A percentile compares a stretch with the other conserved stretches of the same genome.
Evolutionary conservation across 1,140 invertebrate genomes (phyloP).

Genomic region (Drosophila jambulina): DNA sequence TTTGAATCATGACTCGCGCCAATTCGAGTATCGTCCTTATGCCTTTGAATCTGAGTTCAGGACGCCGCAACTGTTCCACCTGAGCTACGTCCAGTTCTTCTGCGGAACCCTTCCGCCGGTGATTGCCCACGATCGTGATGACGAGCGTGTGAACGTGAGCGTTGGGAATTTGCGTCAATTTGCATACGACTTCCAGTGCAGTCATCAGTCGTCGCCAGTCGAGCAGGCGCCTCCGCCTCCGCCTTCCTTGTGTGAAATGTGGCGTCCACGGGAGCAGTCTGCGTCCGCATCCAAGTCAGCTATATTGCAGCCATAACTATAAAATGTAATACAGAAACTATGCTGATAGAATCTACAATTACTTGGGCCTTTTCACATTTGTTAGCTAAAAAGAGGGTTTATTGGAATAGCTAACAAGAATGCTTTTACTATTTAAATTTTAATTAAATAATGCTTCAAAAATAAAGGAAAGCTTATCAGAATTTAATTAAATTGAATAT

Average conservation of each 20-base stretch:
- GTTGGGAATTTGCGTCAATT: constrained; percentile 71
- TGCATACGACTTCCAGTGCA: constrained; percentile 61
- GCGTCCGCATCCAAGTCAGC: background rate
- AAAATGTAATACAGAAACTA: constrained; percentile 16
- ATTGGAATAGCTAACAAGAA: background rate
- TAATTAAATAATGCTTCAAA: background rate
- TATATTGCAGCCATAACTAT: constrained; percentile 6
- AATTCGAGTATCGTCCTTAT: constrained; percentile 44
- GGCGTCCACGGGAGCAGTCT: constrained; percentile 40
- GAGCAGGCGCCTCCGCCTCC: background rate
- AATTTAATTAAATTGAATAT: background rate
- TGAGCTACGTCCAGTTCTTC: constrained; percentile 78
- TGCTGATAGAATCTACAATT: constrained; percentile 8
- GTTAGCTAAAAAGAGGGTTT: background rate
- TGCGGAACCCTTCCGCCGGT: constrained; percentile 63
- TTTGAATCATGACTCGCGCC: constrained; percentile 18
- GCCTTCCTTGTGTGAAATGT: constrained; percentile 57
- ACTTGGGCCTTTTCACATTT: no score
- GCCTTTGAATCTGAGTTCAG: constrained; percentile 41
- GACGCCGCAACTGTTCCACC: constrained; percentile 60
- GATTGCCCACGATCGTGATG: constrained; percentile 67
- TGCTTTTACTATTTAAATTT: background rate
- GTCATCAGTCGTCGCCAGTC: background rate
- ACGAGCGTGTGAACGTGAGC: constrained; percentile 67
- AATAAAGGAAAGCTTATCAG: background rate